Percentiles rank a stretch among this genome's conserved stretches.
Evolutionary conservation across 2,888 invertebrate genomes (phyloP).

Genomic region (Isoperla grammatica): DNA sequence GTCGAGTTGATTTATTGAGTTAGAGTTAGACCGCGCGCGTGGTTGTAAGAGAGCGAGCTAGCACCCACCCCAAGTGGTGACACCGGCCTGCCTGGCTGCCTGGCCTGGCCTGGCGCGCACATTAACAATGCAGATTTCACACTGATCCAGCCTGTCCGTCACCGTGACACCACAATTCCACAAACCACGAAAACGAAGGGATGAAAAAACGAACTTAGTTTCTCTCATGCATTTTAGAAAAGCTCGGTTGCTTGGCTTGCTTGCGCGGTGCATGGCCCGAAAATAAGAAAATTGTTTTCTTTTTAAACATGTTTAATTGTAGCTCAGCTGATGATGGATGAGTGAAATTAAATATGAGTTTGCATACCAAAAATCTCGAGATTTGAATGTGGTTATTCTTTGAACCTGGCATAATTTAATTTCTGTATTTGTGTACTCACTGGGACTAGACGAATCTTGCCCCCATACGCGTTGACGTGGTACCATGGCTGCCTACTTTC

Average conservation of each 20-base stretch:
- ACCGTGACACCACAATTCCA: too few species aligned
- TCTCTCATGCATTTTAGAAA: neutral
- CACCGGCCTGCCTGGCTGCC: neutral
- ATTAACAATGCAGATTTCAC: constrained; percentile 26
- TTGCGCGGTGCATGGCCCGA: neutral
- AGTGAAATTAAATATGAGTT: neutral
- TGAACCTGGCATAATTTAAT: too few species aligned
- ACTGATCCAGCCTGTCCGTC: constrained; percentile 16
- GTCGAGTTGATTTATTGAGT: too few species aligned
- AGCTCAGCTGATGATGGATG: constrained; percentile 1
- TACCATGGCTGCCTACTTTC: too few species aligned
- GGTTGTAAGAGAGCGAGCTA: constrained; percentile 1
- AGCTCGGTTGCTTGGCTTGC: neutral
- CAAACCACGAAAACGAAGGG: neutral
- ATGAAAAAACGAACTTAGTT: neutral
- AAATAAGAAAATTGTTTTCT: neutral
- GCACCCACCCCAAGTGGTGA: constrained; percentile 16
- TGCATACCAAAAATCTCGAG: too few species aligned
- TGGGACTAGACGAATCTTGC: too few species aligned
- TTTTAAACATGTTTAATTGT: constrained; percentile 1
- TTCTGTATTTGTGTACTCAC: too few species aligned
- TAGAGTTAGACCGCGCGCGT: neutral
- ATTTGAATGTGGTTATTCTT: too few species aligned
- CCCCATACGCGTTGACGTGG: too few species aligned
- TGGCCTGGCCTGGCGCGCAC: neutral